Evolutionary conservation across 2,888 invertebrate genomes (phyloP).

Genomic region (Lepidocyrtoides sp.): DNA sequence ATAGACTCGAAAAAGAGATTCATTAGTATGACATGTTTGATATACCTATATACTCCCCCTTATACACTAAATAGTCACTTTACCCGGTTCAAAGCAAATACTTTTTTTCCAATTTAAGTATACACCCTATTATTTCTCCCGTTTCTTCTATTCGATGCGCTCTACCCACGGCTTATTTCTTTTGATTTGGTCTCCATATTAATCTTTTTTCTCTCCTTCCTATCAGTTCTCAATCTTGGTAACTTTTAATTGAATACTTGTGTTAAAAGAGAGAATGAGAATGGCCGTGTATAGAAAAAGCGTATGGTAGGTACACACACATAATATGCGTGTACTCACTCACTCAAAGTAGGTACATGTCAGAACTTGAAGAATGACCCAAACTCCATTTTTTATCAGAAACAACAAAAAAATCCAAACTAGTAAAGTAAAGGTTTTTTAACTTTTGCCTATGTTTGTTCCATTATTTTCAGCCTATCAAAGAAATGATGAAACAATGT

Average conservation of each 20-base stretch:
- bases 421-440: constrained; percentile 17
- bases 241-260: constrained; percentile 74
- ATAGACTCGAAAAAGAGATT: constrained; percentile 61
- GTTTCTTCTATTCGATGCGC: background rate
- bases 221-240: constrained; percentile 69
- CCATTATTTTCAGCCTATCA: background rate
- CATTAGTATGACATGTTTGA: constrained; percentile 41
- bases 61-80: background rate
- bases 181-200: constrained; percentile 12
- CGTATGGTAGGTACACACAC: too few relatives aligned
- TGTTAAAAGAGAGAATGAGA: constrained; percentile 55
- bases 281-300: background rate
- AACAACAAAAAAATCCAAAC: constrained; percentile 41
- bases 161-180: background rate
- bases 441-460: constrained; percentile 6
- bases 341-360: constrained; percentile 8
- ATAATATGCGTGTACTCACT: background rate
- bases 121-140: constrained; percentile 50
- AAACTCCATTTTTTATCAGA: constrained; percentile 49
- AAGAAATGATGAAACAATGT: background rate
- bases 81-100: background rate
- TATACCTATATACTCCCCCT: background rate
- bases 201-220: background rate
- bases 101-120: background rate
- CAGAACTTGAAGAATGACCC: constrained; percentile 58